Conservation (phyloP, 1,140 invertebrate genomes). For the Apocrypta bakeri region DNA sequence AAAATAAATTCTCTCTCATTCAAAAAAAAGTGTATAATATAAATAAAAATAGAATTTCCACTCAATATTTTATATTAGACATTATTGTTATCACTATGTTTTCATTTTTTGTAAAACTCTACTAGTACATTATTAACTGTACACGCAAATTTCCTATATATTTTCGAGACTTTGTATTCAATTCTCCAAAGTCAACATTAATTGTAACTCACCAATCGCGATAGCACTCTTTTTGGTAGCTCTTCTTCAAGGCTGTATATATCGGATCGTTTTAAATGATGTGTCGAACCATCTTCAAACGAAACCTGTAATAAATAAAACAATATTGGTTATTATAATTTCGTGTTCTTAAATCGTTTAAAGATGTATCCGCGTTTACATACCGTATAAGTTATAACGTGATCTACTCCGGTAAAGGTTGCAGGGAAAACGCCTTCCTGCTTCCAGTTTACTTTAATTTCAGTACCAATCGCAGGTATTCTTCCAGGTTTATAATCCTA, state of each 20-base stretch:
- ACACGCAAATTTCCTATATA: slow-evolving; percentile 29
- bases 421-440: slow-evolving; percentile 78
- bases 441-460: slow-evolving; percentile 77
- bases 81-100: background rate
- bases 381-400: slow-evolving; percentile 76
- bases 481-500: slow-evolving; percentile 66
- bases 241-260: slow-evolving; percentile 74
- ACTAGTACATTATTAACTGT: slow-evolving; percentile 25
- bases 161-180: slow-evolving; percentile 33
- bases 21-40: slow-evolving; percentile 41
- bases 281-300: slow-evolving; percentile 73
- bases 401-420: slow-evolving; percentile 76
- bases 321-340: slow-evolving; percentile 18
- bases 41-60: background rate
- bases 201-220: slow-evolving; percentile 74
- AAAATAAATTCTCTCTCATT: background rate
- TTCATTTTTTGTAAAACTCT: slow-evolving; percentile 14
- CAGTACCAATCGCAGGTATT: slow-evolving; percentile 71
- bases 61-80: background rate
- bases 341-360: background rate
- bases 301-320: slow-evolving; percentile 67
- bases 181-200: slow-evolving; percentile 48
- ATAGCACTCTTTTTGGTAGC: slow-evolving; percentile 74
- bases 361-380: slow-evolving; percentile 54
- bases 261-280: slow-evolving; percentile 69